Percentiles rank a stretch among this genome's conserved stretches.
phyloP scores from a whole-genome alignment of 2,888 invertebrate genomes.

The Euzetes globulus region DNA sequence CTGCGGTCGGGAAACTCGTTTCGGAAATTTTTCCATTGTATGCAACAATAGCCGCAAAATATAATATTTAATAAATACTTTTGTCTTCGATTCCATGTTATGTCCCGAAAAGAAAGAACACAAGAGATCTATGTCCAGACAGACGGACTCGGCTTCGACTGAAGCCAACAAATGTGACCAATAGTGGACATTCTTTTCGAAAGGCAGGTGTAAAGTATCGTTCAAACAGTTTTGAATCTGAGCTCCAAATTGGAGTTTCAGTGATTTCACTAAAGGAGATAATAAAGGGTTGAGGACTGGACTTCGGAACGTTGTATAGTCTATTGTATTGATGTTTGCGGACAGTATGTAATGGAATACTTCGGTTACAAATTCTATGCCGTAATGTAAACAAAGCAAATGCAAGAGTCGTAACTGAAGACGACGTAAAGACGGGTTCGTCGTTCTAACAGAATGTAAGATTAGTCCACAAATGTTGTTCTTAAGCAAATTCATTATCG shows the following conservation, averaged over 20 bases:
- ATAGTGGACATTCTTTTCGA: slow-evolving; percentile 28
- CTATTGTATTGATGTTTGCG: slow-evolving; percentile 7
- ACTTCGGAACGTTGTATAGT: neutral
- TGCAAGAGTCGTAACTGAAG: slow-evolving; percentile 34
- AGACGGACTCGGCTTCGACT: slow-evolving; percentile 28
- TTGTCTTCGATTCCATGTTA: neutral
- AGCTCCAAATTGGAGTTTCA: slow-evolving; percentile 34
- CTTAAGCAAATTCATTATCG: slow-evolving; percentile 26
- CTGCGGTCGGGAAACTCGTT: slow-evolving; percentile 14
- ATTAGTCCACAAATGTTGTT: slow-evolving; percentile 32
- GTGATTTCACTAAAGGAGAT: slow-evolving; percentile 28
- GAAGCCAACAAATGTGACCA: slow-evolving; percentile 34
- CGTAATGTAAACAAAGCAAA: slow-evolving; percentile 36
- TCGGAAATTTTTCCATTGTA: slow-evolving; percentile 29
- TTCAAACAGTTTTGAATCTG: slow-evolving; percentile 31
- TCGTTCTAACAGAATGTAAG: neutral
- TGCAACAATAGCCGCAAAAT: slow-evolving; percentile 30
- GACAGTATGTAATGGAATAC: slow-evolving; percentile 33
- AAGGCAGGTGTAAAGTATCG: slow-evolving; percentile 11
- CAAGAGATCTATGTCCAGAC: slow-evolving; percentile 33
- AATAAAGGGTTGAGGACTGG: slow-evolving; percentile 24
- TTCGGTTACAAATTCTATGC: slow-evolving; percentile 31
- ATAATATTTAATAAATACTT: slow-evolving; percentile 25
- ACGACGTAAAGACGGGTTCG: slow-evolving; percentile 24
- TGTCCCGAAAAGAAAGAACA: slow-evolving; percentile 17